phyloP scores from a whole-genome alignment of 2,797 vertebrate species.

The Cryptoblepharus egeriae region DNA sequence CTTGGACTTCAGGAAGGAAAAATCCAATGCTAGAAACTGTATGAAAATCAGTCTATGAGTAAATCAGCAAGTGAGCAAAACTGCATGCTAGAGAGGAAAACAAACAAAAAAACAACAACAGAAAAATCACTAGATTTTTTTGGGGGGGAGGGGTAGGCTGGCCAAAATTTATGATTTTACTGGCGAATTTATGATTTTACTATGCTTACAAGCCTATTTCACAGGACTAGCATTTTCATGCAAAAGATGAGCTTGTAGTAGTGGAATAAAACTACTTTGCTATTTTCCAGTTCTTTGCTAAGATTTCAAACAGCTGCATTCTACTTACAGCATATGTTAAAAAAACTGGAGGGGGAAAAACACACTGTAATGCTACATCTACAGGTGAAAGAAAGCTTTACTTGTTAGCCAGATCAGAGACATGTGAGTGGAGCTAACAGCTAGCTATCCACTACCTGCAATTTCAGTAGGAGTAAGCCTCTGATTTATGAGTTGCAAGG shows the following conservation, averaged over 20 bases:
- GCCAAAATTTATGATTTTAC: too few relatives aligned
- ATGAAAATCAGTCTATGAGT: neutral
- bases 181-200: conserved; percentile 69
- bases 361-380: too few relatives aligned
- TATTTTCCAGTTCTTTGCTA: neutral
- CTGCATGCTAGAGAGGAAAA: neutral
- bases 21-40: conserved; percentile 60
- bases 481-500: too few relatives aligned
- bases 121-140: too few relatives aligned
- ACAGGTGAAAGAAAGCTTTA: neutral
- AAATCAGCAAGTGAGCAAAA: neutral
- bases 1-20: neutral
- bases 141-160: too few relatives aligned
- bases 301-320: fast-evolving
- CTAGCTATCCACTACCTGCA: too few relatives aligned
- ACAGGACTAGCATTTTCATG: conserved; percentile 23
- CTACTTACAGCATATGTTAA: fast-evolving
- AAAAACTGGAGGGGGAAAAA: neutral
- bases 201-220: conserved; percentile 34
- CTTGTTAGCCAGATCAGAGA: neutral
- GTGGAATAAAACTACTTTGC: neutral
- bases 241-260: conserved; percentile 25
- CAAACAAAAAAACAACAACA: neutral
- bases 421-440: too few relatives aligned
- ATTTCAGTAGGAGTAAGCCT: too few relatives aligned